Base-by-base conservation (phyloP, 2,888 invertebrate species). In the Sesia apiformis region DNA sequence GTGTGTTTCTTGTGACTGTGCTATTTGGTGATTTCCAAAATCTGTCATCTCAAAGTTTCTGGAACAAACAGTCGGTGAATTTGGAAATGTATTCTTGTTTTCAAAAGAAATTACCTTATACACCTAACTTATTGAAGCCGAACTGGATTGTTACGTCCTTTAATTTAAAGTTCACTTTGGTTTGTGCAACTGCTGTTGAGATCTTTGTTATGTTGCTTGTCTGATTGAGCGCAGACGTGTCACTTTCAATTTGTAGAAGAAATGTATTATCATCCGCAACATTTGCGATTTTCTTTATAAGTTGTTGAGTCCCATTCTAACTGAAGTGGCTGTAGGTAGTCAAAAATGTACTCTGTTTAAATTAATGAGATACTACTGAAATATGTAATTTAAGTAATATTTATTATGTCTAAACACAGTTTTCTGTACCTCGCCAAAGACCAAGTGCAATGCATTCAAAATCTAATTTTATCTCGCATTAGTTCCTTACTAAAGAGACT, bases 171-270 rank as follows among this genome's bases (percentile, higher is more conserved):
- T 52, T 60, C 54, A 51, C 58, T 57, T 63, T 58, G 53, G 58
- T 64, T 62, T 61, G 63, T 63, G 61, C 62, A 59, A 64, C 66
- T 67, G 64, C 59, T 56, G 61, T 46, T 23, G 8, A 69, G 63
- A 68, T 69, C 72, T 69, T 72, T 67, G 61, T 63, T 63, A 62
- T 59, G 66, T 57, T 66, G 60, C 61, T 61, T 62, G 61, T 62
- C 67, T 79, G 73, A 75, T 74, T 74, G 70, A 72, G 67, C 64
- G 66, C 75, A 78, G 72, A 75, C 74, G 61, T 72, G 72, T 72
- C 77, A 69, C 67, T 67, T 75, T 60, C 63, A 75, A 78, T 78
- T 76, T 68, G 65, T 69, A 63, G 60, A 63, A 65, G 62, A 65
- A 46, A 77, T 79, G 75, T 78, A 74, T 80, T 69, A 67, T 69